Percentiles rank a stretch among this genome's conserved stretches.
Conservation (phyloP, 2,113 vertebrate genomes). For the Bubalus kerabau region DNA sequence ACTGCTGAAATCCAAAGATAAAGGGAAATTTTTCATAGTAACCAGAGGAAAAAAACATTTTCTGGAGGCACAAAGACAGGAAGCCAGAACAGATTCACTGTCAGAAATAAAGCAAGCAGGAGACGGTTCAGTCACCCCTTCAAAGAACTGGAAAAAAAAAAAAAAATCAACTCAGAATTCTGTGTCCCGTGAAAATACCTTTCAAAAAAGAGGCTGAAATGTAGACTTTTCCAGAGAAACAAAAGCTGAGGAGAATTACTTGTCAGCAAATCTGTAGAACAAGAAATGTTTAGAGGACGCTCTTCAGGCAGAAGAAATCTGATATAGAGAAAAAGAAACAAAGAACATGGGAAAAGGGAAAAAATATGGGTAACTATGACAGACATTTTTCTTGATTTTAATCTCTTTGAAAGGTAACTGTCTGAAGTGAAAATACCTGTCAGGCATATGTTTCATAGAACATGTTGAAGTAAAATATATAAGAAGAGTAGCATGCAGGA, state of each 20-base stretch:
- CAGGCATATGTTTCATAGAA: not conserved
- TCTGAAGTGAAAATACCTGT: not conserved
- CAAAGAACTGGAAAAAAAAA: not conserved
- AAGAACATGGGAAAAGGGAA: not conserved
- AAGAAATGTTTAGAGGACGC: not conserved
- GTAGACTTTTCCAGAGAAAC: not conserved
- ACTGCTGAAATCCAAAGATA: not conserved
- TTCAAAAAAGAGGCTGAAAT: not conserved
- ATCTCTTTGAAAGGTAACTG: not conserved
- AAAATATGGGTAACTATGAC: not conserved
- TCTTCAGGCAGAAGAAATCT: not conserved
- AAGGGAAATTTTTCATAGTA: not conserved
- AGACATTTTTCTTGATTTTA: not conserved
- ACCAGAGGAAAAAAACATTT: not conserved
- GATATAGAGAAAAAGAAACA: not conserved
- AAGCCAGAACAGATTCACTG: not conserved
- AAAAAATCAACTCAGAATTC: not conserved
- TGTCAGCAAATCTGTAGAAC: not conserved
- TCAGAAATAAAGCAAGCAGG: not conserved
- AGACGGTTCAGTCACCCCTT: not conserved
- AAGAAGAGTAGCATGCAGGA: not conserved
- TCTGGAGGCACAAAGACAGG: not conserved
- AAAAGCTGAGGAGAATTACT: not conserved
- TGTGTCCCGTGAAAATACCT: not conserved
- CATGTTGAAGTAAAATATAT: not conserved